Conservation (phyloP, 2,888 invertebrate genomes). For the Diachrysia chrysitis region DNA sequence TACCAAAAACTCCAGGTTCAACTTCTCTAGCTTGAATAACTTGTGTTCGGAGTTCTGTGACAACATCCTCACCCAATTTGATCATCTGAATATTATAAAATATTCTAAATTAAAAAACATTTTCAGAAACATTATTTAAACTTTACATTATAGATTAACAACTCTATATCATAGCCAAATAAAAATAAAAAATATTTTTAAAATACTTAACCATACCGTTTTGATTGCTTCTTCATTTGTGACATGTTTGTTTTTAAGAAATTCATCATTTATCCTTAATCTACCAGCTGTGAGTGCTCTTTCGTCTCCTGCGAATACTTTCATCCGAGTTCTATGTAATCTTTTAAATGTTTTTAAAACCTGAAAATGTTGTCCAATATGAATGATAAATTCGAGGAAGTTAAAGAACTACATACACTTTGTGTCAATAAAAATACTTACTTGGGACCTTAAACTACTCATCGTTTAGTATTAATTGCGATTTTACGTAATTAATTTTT, state of each 20-base stretch:
- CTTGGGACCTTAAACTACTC: constrained; percentile 3
- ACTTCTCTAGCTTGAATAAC: constrained; percentile 93
- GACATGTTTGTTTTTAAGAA: constrained; percentile 91
- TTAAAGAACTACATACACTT: neutral
- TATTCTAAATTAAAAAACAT: neutral
- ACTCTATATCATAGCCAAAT: neutral
- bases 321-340: constrained; percentile 91
- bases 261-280: constrained; percentile 93
- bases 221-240: constrained; percentile 89
- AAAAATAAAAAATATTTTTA: neutral
- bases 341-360: constrained; percentile 92
- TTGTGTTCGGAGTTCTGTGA: constrained; percentile 91
- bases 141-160: too few relatives aligned
- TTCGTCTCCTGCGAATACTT: constrained; percentile 91
- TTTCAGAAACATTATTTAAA: too few relatives aligned
- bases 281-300: constrained; percentile 90
- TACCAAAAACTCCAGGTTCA: constrained; percentile 92
- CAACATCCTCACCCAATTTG: constrained; percentile 91
- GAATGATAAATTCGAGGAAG: neutral
- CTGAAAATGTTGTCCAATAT: constrained; percentile 73
- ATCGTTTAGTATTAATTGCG: neutral
- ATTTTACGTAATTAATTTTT: neutral
- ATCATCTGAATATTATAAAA: constrained; percentile 87
- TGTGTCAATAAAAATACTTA: neutral
- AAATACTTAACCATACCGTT: constrained; percentile 85